Percentiles rank a stretch among this genome's conserved stretches.
phyloP scores from a whole-genome alignment of 2,797 vertebrate genomes.

The Gallinago solitaria region DNA sequence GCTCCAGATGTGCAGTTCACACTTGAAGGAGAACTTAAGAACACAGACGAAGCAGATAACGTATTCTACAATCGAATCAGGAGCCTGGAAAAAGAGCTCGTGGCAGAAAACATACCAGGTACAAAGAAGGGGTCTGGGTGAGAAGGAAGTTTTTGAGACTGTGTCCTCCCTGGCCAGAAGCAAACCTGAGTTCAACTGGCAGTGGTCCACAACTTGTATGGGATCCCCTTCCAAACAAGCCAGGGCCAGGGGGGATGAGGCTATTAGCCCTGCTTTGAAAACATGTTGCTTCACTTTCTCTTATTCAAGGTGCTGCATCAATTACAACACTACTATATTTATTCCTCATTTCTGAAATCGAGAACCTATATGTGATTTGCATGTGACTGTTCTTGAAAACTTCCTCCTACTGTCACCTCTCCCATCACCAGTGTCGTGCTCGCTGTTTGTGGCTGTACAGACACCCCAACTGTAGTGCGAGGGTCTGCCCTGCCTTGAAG shows the following conservation, averaged over 20 bases:
- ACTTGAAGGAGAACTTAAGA: slow-evolving; percentile 77
- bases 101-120: slow-evolving; percentile 88
- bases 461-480: rapidly evolving
- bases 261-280: background rate
- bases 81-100: slow-evolving; percentile 68
- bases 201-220: background rate
- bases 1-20: slow-evolving; percentile 82
- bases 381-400: background rate
- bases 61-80: slow-evolving; percentile 82
- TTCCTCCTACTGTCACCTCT: background rate
- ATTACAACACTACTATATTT: background rate
- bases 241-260: background rate
- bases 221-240: background rate
- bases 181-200: background rate
- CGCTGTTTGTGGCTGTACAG: background rate
- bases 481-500: background rate
- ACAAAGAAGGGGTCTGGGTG: background rate
- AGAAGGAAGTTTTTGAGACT: background rate
- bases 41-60: slow-evolving; percentile 79
- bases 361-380: rapidly evolving
- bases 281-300: background rate
- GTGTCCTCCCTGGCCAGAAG: background rate
- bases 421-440: background rate
- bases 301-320: background rate
- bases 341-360: background rate